These are phyloP conservation scores for Malachius bipustulatus DNA, from an alignment of 2,888 invertebrate genomes.

Conservation along the genomic window DNA sequence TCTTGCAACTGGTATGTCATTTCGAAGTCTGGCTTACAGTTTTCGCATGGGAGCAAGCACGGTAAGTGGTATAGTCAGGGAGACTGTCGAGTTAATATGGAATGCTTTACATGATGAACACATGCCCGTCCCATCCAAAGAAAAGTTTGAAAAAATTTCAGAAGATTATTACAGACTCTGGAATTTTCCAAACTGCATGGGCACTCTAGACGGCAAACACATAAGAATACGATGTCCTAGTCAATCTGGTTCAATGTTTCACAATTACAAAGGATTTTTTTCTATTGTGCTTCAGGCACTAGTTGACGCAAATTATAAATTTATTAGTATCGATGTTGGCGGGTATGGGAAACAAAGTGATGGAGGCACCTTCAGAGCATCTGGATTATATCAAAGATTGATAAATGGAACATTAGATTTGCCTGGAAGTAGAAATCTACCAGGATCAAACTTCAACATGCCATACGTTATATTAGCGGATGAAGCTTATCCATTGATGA, in stretches of 20 bases:
- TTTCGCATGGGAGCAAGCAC: slow-evolving; percentile 11
- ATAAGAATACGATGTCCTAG: slow-evolving; percentile 1
- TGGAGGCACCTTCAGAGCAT: slow-evolving; percentile 3
- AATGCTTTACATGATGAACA: slow-evolving; percentile 10
- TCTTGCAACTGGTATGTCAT: slow-evolving; percentile 11
- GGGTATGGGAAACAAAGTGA: slow-evolving; percentile 5
- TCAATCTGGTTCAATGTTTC: neutral
- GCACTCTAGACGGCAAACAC: slow-evolving; percentile 8
- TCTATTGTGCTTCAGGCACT: neutral
- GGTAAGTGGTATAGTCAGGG: slow-evolving; percentile 7
- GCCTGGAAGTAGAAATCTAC: too few species aligned
- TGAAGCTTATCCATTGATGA: too few species aligned
- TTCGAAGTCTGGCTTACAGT: slow-evolving; percentile 9
- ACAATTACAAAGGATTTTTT: too few species aligned
- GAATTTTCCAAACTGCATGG: slow-evolving; percentile 10
- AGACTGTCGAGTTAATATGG: slow-evolving; percentile 9
- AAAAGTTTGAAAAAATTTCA: slow-evolving; percentile 9
- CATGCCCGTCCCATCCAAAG: slow-evolving; percentile 9
- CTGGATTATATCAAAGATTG: too few species aligned
- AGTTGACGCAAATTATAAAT: slow-evolving; percentile 6
- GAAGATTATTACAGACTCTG: slow-evolving; percentile 6
- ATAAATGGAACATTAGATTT: too few species aligned
- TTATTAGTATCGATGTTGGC: slow-evolving; percentile 5
- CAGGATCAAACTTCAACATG: too few species aligned
- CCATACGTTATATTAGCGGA: too few species aligned